Evolutionary conservation across 2,113 vertebrate species (phyloP).

Genomic region (Silurus meridionalis): DNA sequence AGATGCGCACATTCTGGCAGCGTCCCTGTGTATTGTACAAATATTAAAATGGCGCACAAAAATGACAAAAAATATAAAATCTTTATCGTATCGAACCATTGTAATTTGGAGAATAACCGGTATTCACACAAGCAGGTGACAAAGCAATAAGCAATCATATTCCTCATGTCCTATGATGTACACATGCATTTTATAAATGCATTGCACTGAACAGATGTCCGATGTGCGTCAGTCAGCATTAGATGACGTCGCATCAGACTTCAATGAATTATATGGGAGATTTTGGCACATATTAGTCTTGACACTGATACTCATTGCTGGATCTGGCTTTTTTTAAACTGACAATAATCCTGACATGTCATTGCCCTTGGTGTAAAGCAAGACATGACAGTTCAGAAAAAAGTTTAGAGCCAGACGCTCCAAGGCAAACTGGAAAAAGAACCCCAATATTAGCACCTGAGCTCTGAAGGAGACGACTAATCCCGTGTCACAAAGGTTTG

Average conservation of each 20-base stretch:
- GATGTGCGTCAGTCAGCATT: background rate
- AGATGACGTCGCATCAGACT: background rate
- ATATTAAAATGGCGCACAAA: no score
- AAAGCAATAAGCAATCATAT: background rate
- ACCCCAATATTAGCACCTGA: background rate
- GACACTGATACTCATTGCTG: background rate
- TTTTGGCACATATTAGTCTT: background rate
- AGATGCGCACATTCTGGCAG: no score
- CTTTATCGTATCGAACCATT: no score
- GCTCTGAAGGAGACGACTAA: background rate
- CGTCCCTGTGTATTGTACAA: no score
- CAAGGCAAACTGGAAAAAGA: slow-evolving; percentile 4
- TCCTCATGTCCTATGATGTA: background rate
- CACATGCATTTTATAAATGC: background rate
- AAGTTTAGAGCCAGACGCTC: background rate
- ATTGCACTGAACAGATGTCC: background rate
- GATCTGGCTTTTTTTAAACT: background rate
- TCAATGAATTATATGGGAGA: background rate
- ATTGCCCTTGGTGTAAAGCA: slow-evolving; percentile 5
- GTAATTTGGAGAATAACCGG: background rate
- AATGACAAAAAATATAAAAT: no score
- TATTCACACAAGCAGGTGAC: background rate
- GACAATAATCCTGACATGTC: slow-evolving; percentile 8
- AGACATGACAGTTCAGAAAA: background rate
- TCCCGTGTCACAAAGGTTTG: slow-evolving; percentile 14